Evolutionary conservation across 2,888 invertebrate genomes (phyloP).

Genomic region (Brachylomia viminalis): DNA sequence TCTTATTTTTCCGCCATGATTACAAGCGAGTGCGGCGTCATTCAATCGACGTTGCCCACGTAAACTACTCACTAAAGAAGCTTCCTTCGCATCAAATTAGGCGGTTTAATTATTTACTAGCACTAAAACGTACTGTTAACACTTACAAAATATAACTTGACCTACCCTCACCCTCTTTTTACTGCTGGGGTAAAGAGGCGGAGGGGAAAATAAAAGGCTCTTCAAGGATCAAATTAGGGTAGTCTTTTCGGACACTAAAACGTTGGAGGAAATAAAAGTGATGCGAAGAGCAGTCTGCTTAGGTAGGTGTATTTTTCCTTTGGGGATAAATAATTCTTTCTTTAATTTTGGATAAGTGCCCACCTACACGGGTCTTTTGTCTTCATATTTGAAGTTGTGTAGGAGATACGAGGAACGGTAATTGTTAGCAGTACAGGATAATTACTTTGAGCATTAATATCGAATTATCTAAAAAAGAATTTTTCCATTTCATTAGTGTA

Average conservation of each 20-base stretch:
- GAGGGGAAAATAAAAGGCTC: constrained; percentile 71
- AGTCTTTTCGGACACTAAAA: constrained; percentile 84
- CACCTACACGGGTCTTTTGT: constrained; percentile 49
- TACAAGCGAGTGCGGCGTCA: constrained; percentile 73
- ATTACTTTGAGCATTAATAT: constrained; percentile 47
- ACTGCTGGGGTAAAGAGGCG: constrained; percentile 62
- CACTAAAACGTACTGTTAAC: constrained; percentile 86
- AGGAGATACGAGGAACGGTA: constrained; percentile 37
- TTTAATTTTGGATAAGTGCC: constrained; percentile 71
- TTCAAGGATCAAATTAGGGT: constrained; percentile 80
- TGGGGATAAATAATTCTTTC: constrained; percentile 78
- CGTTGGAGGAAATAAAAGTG: constrained; percentile 85
- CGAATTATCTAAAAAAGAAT: constrained; percentile 34
- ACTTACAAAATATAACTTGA: constrained; percentile 78
- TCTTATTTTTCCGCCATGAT: constrained; percentile 67
- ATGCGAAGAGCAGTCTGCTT: constrained; percentile 75
- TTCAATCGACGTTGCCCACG: constrained; percentile 81
- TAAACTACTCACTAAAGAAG: constrained; percentile 82
- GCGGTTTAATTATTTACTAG: constrained; percentile 89
- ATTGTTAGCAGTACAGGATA: constrained; percentile 36
- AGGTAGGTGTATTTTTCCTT: constrained; percentile 86
- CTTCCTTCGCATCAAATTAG: constrained; percentile 89
- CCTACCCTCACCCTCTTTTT: constrained; percentile 73
- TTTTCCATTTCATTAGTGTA: constrained; percentile 60
- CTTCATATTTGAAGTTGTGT: constrained; percentile 49